Conservation (phyloP, 2,113 vertebrate species). For the Pongo pygmaeus region DNA sequence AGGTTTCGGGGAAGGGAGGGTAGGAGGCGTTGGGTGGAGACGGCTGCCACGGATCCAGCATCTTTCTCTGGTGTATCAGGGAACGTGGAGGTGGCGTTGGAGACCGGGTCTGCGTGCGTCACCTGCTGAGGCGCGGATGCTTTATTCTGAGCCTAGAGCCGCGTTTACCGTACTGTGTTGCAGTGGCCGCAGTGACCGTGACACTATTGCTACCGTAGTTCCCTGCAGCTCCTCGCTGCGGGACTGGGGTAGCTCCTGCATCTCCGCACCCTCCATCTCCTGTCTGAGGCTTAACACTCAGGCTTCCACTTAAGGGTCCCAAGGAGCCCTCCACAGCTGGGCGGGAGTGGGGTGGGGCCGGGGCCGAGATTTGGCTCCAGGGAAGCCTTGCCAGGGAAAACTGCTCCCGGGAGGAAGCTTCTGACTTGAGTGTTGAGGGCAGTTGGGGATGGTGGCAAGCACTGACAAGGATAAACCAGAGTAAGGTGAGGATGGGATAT, state of each 20-base stretch:
- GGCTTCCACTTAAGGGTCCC: background rate
- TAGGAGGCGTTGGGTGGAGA: background rate
- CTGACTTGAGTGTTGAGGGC: background rate
- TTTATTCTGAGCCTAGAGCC: background rate
- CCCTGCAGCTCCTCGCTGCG: constrained; percentile 2
- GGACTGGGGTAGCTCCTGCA: background rate
- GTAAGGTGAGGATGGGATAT: background rate
- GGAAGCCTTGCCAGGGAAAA: background rate
- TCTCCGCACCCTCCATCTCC: background rate
- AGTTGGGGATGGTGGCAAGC: background rate
- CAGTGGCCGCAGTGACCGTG: constrained; percentile 23
- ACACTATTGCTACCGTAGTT: background rate
- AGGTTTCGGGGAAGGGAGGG: background rate
- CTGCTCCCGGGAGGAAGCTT: background rate
- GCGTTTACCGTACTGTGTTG: background rate
- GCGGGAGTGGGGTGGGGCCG: too few relatives aligned
- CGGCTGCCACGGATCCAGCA: fast-evolving
- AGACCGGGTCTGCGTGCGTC: fast-evolving
- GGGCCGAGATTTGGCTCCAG: background rate
- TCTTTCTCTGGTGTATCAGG: background rate
- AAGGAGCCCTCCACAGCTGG: background rate
- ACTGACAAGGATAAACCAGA: background rate
- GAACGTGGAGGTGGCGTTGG: background rate
- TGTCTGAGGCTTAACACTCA: background rate
- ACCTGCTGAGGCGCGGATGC: background rate